Evolutionary conservation across 2,113 vertebrate species (phyloP).

Genomic region (Dicerorhinus sumatrensis): DNA sequence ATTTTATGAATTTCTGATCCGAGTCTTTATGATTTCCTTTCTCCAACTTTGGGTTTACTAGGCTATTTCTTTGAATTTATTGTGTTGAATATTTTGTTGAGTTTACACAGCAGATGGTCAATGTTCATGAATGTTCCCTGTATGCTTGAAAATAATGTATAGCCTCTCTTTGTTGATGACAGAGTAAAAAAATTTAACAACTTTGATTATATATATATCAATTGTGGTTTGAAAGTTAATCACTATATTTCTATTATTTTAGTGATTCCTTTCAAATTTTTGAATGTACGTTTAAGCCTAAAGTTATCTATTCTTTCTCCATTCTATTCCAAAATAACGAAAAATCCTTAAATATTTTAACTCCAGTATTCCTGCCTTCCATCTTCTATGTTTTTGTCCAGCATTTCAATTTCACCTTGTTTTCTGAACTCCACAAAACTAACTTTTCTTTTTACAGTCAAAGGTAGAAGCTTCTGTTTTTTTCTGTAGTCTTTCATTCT

Average conservation of each 20-base stretch:
- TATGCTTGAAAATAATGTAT: not conserved
- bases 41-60: not conserved
- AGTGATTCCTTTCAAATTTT: constrained; percentile 19
- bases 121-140: not conserved
- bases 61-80: not conserved
- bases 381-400: not conserved
- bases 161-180: not conserved
- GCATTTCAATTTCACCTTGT: constrained; percentile 27
- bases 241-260: not conserved
- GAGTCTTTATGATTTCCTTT: not conserved
- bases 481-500: not conserved
- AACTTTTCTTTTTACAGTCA: not conserved
- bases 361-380: not conserved
- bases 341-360: constrained; percentile 35
- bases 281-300: not conserved
- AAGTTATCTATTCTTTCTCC: not conserved
- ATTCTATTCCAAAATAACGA: not conserved
- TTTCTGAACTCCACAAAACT: not conserved
- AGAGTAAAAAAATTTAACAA: not conserved
- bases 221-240: not conserved
- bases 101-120: not conserved
- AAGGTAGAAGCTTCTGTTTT: not conserved
- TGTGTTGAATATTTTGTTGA: not conserved
- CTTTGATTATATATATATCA: not conserved
- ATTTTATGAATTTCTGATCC: not conserved